These are phyloP conservation scores for Actinia equina DNA, from an alignment of 64 coral and sea anemone species.

Conservation along the genomic window DNA sequence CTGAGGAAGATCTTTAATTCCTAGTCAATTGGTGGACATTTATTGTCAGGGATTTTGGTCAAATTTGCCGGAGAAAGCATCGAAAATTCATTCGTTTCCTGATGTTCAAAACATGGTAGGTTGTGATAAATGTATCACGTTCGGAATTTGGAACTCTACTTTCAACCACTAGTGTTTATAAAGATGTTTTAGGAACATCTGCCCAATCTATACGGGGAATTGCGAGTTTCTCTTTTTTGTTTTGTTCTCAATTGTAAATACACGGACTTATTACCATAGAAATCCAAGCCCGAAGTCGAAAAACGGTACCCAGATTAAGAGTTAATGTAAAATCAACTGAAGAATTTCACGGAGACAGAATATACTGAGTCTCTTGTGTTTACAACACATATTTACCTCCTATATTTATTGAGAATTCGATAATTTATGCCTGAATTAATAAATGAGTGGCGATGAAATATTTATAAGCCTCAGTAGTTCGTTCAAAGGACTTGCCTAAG, in stretches of 20 bases:
- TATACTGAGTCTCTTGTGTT: conserved; percentile 63
- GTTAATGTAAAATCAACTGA: not conserved
- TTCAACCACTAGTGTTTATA: not conserved
- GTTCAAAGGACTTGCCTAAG: conserved; percentile 52
- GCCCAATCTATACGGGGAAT: not conserved
- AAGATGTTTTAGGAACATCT: conserved; percentile 1
- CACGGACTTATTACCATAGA: not conserved
- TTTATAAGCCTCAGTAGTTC: conserved; percentile 86
- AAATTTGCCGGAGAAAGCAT: not conserved
- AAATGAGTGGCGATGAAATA: conserved; percentile 95
- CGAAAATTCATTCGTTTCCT: not conserved
- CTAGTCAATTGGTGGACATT: not conserved
- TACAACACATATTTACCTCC: conserved; percentile 84
- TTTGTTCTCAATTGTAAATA: not conserved
- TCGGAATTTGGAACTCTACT: not conserved
- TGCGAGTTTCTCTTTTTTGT: not conserved
- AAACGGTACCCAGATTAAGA: not conserved
- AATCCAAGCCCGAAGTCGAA: not conserved
- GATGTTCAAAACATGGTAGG: not conserved
- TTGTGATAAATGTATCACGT: not conserved
- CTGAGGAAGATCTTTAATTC: not conserved
- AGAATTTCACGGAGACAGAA: conserved; percentile 16
- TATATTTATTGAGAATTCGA: conserved; percentile 77
- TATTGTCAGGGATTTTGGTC: not conserved
- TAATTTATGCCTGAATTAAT: conserved; percentile 99